Conservation (phyloP, 2,797 vertebrate species). For the Telmatherina bonti region DNA sequence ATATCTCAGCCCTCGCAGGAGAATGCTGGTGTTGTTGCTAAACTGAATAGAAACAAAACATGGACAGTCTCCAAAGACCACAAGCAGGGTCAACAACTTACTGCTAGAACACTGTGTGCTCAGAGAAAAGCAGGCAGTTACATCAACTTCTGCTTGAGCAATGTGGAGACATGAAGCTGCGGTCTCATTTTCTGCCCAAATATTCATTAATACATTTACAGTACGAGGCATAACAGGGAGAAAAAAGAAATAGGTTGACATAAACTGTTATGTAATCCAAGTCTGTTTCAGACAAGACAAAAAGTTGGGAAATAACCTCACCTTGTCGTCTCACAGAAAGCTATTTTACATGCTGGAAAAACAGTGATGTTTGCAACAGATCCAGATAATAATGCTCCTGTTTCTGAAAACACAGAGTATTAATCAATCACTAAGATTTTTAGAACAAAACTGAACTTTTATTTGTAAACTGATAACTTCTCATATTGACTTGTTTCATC, state of each 20-base stretch:
- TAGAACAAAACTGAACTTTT: too few species aligned
- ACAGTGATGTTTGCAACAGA: too few species aligned
- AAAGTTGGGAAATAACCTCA: not conserved
- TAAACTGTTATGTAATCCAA: too few species aligned
- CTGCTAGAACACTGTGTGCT: constrained; percentile 49
- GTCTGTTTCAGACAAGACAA: not conserved
- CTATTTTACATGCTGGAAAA: not conserved
- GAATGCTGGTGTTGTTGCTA: constrained; percentile 38
- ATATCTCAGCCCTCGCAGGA: constrained; percentile 30
- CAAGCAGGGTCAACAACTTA: constrained; percentile 26
- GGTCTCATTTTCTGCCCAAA: not conserved
- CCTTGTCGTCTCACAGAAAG: not conserved
- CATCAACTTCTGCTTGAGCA: constrained; percentile 20
- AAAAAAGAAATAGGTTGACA: not conserved
- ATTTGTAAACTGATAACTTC: too few species aligned
- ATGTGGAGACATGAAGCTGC: constrained; percentile 1
- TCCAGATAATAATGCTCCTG: not conserved
- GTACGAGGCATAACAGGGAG: too few species aligned
- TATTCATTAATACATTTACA: not conserved
- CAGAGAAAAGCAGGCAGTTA: constrained; percentile 1
- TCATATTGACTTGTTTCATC: too few species aligned
- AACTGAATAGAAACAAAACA: constrained; percentile 54
- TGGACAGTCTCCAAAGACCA: constrained; percentile 35
- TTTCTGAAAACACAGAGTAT: too few species aligned
- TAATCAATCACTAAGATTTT: too few species aligned